A percentile compares a stretch with the other conserved stretches of the same genome.
These are phyloP conservation scores for Drosophila grimshawi DNA, from an alignment of 1,140 invertebrate species.

Conservation along the genomic window DNA sequence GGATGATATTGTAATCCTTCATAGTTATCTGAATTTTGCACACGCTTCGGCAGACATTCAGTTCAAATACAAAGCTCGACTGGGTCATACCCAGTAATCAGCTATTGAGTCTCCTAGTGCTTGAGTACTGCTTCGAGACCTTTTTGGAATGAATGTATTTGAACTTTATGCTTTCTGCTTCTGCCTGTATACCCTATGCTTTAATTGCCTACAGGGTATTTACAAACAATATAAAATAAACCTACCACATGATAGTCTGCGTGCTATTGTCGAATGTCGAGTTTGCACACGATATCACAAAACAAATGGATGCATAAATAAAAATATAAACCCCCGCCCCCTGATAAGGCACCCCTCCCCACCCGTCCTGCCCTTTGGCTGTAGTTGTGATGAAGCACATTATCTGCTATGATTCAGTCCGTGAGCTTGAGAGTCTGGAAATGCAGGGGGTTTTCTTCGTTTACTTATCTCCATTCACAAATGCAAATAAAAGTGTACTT, in stretches of 20 bases:
- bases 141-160: too few relatives aligned
- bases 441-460: background rate
- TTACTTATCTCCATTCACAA: background rate
- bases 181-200: background rate
- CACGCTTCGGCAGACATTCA: background rate
- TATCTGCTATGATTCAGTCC: slow-evolving; percentile 16
- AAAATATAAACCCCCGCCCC: too few relatives aligned
- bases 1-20: slow-evolving; percentile 7
- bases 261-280: background rate
- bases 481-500: slow-evolving; percentile 8
- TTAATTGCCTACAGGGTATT: background rate
- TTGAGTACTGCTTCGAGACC: background rate
- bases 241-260: too few relatives aligned
- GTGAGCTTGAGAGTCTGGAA: background rate
- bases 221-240: background rate
- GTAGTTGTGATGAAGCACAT: slow-evolving; percentile 4
- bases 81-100: background rate
- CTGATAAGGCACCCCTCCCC: too few relatives aligned
- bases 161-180: background rate
- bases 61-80: background rate
- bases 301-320: background rate
- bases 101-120: background rate
- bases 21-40: slow-evolving; percentile 6
- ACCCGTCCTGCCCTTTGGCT: too few relatives aligned
- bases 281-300: background rate